These are phyloP conservation scores for Aphelenchoides avenae DNA, from an alignment of 1,140 invertebrate genomes.

Conservation along the genomic window DNA sequence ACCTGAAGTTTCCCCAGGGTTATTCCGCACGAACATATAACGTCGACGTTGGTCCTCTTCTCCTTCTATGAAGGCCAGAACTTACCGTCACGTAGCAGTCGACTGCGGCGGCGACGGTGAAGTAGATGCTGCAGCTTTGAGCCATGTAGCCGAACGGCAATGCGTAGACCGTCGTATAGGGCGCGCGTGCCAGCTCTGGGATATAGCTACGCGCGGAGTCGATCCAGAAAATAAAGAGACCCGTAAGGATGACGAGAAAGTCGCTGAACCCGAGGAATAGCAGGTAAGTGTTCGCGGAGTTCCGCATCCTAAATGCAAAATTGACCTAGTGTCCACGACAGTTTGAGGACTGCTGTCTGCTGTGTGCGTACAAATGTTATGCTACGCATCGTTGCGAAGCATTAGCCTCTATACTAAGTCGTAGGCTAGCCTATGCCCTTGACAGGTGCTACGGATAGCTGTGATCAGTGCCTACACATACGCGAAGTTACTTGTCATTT, in stretches of 20 bases:
- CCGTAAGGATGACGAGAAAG: constrained; percentile 56
- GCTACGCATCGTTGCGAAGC: too few species aligned
- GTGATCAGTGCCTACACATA: too few species aligned
- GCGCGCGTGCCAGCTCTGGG: constrained; percentile 48
- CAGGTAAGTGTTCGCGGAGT: constrained; percentile 56
- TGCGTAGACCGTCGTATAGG: constrained; percentile 55
- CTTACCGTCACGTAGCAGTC: constrained; percentile 56
- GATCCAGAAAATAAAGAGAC: constrained; percentile 58
- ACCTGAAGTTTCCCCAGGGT: constrained; percentile 38
- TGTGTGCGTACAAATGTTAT: too few species aligned
- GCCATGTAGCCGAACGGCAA: constrained; percentile 52
- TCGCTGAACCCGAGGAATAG: constrained; percentile 49
- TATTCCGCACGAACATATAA: constrained; percentile 7
- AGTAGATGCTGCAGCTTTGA: constrained; percentile 56
- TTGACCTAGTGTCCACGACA: constrained; percentile 9
- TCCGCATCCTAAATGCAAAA: constrained; percentile 40
- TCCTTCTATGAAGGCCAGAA: background rate
- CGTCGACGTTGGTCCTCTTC: background rate
- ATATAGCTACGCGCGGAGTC: constrained; percentile 53
- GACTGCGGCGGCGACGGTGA: constrained; percentile 57
- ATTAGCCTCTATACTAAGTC: too few species aligned
- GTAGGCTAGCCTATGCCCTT: too few species aligned
- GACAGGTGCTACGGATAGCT: too few species aligned
- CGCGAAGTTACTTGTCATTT: too few species aligned
- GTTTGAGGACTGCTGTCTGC: too few species aligned